These are phyloP conservation scores for Neomicropteryx cornuta DNA, from an alignment of 1,140 invertebrate genomes.

Conservation along the genomic window DNA sequence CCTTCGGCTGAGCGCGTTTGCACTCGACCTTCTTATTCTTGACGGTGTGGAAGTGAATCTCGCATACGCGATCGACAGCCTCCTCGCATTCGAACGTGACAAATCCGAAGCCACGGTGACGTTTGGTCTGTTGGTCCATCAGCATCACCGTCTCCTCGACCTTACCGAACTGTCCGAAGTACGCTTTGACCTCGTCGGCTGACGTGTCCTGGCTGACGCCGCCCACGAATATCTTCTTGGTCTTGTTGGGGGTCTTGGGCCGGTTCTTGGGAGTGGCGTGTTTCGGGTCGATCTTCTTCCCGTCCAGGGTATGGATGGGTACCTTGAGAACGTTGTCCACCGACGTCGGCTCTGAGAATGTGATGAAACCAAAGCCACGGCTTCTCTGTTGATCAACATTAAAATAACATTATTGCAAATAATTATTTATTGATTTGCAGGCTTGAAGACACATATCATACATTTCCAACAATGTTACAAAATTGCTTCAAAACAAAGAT, in stretches of 20 bases:
- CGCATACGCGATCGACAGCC: constrained; percentile 81
- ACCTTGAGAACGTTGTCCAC: constrained; percentile 83
- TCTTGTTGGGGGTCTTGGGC: constrained; percentile 74
- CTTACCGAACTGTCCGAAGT: constrained; percentile 85
- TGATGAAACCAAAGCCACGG: constrained; percentile 89
- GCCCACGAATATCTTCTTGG: constrained; percentile 87
- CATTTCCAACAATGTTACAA: background rate
- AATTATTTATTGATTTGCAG: background rate
- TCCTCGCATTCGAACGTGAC: constrained; percentile 89
- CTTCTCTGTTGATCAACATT: constrained; percentile 59
- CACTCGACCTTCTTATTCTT: constrained; percentile 91
- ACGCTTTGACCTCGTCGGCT: constrained; percentile 81
- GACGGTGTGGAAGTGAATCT: constrained; percentile 87
- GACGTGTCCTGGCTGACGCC: constrained; percentile 87
- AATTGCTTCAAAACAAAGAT: too few relatives aligned
- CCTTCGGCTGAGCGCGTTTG: constrained; percentile 87
- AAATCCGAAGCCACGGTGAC: constrained; percentile 83
- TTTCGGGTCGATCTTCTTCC: constrained; percentile 90
- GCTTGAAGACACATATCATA: background rate
- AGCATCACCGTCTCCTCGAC: constrained; percentile 89
- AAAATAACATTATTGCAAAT: background rate
- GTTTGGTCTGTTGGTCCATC: constrained; percentile 89
- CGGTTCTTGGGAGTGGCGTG: constrained; percentile 85
- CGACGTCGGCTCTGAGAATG: constrained; percentile 78
- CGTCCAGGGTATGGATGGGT: constrained; percentile 81